These are phyloP conservation scores for Balanococcus diminutus DNA, from an alignment of 2,888 invertebrate species.

Conservation along the genomic window DNA sequence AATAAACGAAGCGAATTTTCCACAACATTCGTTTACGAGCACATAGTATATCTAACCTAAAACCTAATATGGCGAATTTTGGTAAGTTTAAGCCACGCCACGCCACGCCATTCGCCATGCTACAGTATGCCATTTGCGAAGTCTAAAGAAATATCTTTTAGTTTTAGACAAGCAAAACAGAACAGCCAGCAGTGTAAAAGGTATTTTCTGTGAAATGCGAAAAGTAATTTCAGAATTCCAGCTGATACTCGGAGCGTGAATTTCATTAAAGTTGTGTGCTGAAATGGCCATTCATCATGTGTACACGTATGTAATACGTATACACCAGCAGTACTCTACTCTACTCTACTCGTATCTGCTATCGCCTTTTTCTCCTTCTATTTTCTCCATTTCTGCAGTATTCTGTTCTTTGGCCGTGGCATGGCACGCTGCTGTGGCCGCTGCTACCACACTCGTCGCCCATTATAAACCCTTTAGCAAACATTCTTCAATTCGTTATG, in stretches of 20 bases:
- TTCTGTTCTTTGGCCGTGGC: not conserved
- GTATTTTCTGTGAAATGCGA: slow-evolving; percentile 45
- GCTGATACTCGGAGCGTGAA: slow-evolving; percentile 55
- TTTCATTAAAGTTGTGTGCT: slow-evolving; percentile 53
- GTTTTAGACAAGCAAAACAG: too few species aligned
- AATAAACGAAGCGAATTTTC: too few species aligned
- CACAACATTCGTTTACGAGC: too few species aligned
- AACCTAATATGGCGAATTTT: too few species aligned
- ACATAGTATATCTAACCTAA: too few species aligned
- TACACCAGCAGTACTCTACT: not conserved
- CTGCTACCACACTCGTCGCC: not conserved
- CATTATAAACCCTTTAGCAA: slow-evolving; percentile 30
- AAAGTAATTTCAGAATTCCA: slow-evolving; percentile 55
- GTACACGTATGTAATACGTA: not conserved
- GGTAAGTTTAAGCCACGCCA: too few species aligned
- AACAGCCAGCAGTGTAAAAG: slow-evolving; percentile 6
- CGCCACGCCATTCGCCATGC: too few species aligned
- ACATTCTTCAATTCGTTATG: slow-evolving; percentile 33
- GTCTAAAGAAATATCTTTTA: too few species aligned
- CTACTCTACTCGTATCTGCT: not conserved
- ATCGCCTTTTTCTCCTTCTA: slow-evolving; percentile 9
- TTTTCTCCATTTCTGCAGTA: not conserved
- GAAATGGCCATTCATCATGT: slow-evolving; percentile 51
- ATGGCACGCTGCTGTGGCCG: too few species aligned
- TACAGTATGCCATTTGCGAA: too few species aligned